A percentile compares a stretch with the other conserved stretches of the same genome.
phyloP scores from a whole-genome alignment of 2,888 invertebrate species.

The Neuroscelio doddi region DNA sequence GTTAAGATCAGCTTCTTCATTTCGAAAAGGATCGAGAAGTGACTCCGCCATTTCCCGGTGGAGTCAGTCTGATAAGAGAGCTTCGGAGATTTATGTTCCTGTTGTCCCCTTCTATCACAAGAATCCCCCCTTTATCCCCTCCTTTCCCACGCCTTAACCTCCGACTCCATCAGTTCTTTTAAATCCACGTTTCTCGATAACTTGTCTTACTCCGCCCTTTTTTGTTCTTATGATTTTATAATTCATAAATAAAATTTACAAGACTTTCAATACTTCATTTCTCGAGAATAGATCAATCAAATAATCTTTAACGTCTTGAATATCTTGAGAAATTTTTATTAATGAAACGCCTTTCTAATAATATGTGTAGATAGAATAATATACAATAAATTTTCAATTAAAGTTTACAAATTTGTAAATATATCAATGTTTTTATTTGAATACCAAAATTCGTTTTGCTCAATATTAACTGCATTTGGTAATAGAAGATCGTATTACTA shows the following conservation, averaged over 20 bases:
- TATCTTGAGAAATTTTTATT: too few relatives aligned
- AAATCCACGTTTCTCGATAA: slow-evolving; percentile 40
- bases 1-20: slow-evolving; percentile 54
- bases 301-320: too few relatives aligned
- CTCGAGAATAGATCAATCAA: too few relatives aligned
- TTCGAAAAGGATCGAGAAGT: slow-evolving; percentile 50
- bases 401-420: too few relatives aligned
- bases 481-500: too few relatives aligned
- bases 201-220: slow-evolving; percentile 33
- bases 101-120: slow-evolving; percentile 52
- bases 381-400: too few relatives aligned
- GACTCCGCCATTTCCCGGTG: slow-evolving; percentile 60
- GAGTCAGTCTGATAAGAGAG: slow-evolving; percentile 62
- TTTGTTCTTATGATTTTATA: neutral
- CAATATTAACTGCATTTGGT: too few relatives aligned
- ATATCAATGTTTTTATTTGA: too few relatives aligned
- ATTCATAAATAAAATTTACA: slow-evolving; percentile 23
- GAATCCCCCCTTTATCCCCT: slow-evolving; percentile 23
- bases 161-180: slow-evolving; percentile 35
- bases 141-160: slow-evolving; percentile 39
- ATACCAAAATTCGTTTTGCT: too few relatives aligned
- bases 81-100: slow-evolving; percentile 64
- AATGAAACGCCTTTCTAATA: too few relatives aligned
- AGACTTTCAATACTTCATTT: too few relatives aligned
- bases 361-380: too few relatives aligned